phyloP scores from a whole-genome alignment of 2,888 invertebrate genomes.

The Sarcophaga subvicina region DNA sequence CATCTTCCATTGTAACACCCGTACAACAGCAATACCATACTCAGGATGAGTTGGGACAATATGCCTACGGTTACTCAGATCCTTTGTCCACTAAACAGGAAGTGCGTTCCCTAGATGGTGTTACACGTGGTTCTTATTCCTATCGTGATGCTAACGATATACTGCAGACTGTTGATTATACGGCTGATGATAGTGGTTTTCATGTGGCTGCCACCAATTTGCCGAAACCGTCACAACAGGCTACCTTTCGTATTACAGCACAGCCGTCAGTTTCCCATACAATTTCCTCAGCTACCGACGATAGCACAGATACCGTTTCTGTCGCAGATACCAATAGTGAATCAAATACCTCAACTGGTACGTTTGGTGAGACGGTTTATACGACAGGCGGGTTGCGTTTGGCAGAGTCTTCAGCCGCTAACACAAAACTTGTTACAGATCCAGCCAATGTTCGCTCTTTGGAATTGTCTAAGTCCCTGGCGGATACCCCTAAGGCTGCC shows the following conservation, averaged over 20 bases:
- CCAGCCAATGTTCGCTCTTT: slow-evolving; percentile 70
- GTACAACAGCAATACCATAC: slow-evolving; percentile 83
- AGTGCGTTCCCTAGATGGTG: slow-evolving; percentile 83
- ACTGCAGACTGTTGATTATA: slow-evolving; percentile 84
- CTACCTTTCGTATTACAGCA: slow-evolving; percentile 53
- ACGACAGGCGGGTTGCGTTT: slow-evolving; percentile 75
- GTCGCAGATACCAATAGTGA: slow-evolving; percentile 74
- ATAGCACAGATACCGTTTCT: slow-evolving; percentile 65
- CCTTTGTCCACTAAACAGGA: slow-evolving; percentile 85
- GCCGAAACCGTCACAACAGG: slow-evolving; percentile 77
- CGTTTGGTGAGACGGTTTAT: slow-evolving; percentile 75
- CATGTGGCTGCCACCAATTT: slow-evolving; percentile 85
- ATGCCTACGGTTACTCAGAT: slow-evolving; percentile 85
- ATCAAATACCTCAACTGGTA: slow-evolving; percentile 75
- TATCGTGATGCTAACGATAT: slow-evolving; percentile 85
- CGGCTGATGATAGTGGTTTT: slow-evolving; percentile 84
- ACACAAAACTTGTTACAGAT: slow-evolving; percentile 65
- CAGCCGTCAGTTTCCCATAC: slow-evolving; percentile 66
- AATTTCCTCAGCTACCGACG: slow-evolving; percentile 62
- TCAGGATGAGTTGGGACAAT: slow-evolving; percentile 85
- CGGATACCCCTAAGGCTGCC: slow-evolving; percentile 81
- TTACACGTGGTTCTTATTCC: slow-evolving; percentile 85
- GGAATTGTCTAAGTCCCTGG: slow-evolving; percentile 75
- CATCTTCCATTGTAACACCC: slow-evolving; percentile 78
- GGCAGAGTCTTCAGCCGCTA: slow-evolving; percentile 70